A percentile compares a stretch with the other conserved stretches of the same genome.
These are phyloP conservation scores for Mystacornis crossleyi DNA, from an alignment of 2,113 vertebrate species.

Conservation along the genomic window DNA sequence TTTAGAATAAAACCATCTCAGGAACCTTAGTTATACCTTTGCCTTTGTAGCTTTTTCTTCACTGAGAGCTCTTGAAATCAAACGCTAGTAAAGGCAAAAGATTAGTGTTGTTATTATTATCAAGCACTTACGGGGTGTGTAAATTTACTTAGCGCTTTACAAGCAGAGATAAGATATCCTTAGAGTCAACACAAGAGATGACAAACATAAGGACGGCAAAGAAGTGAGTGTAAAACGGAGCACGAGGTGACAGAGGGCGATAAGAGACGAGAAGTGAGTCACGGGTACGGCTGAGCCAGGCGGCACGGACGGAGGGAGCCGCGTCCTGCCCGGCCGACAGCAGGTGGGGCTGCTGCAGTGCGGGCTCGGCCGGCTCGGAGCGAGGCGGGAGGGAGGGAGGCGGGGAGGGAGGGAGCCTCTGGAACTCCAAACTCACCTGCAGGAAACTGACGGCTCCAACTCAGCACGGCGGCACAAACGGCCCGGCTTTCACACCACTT, in stretches of 20 bases:
- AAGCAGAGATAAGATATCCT: not conserved
- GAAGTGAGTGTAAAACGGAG: not conserved
- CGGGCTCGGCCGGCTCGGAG: not conserved
- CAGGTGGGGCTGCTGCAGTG: constrained; percentile 73
- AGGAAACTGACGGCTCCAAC: accelerated
- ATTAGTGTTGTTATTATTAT: not conserved
- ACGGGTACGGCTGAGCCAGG: accelerated
- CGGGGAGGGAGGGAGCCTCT: accelerated
- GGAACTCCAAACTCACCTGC: accelerated
- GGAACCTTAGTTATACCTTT: not conserved
- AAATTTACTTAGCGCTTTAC: not conserved
- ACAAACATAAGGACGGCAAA: not conserved
- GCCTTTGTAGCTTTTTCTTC: not conserved
- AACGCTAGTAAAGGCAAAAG: not conserved
- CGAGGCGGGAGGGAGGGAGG: too few relatives aligned
- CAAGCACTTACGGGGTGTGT: not conserved
- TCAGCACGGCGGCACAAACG: accelerated
- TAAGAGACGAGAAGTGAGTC: accelerated
- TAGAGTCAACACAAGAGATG: not conserved
- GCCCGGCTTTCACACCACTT: not conserved
- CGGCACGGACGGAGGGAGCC: not conserved
- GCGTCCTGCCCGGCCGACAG: constrained; percentile 48
- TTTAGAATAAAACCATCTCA: not conserved
- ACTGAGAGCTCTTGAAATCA: not conserved
- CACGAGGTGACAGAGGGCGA: not conserved